Evolutionary conservation across 2,888 invertebrate species (phyloP), one percentile per base, ranked within the genome.

Genomic region (Bellardia pandia): DNA sequence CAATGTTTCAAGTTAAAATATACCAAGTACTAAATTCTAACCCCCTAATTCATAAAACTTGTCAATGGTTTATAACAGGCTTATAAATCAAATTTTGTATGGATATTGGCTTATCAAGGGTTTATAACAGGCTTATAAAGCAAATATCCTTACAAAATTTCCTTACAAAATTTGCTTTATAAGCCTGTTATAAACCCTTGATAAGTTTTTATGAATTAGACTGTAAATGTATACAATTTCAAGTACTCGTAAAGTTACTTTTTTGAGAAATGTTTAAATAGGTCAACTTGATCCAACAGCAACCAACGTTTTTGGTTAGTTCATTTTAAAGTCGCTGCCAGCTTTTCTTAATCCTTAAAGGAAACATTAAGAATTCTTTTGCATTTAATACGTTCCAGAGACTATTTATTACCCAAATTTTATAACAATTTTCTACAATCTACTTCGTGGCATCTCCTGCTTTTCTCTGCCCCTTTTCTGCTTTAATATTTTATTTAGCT

Each of bases 321-420:
- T 79, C 72, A 62, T 80, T 62, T 76, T 56, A 37, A 37, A 37
- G 14, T 45, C 11, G 11, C 74, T 45, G 56, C 33, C 14, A 33
- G 42, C 68, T 78, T 64, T 51, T 45, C 11, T 58, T 78, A 81
- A 78, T 84, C 77, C 81, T 81, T 81, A 58, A 87, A 87, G 64
- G 85, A 85, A 85, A 81, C 68, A 87, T 78, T 85, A 69, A 74
- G 74, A 68, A 11, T 48, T 48, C 66, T 79, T 79, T 71, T 75
- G 58, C 45, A 68, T 69, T 58, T 62, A 76, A 76, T 40, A 76
- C 58, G 37, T 69, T 74, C 53, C 62, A 69, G 64, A 69, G 75
- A 85, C 74, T 85, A 85, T 87, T 87, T 87, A 85, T 85, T 85
- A 87, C 71, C 69, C 81, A 87, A 87, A 87, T 85, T 85, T 84